Evolutionary conservation across 2,797 vertebrate species (phyloP).

Genomic region (Fistularia commersonii): DNA sequence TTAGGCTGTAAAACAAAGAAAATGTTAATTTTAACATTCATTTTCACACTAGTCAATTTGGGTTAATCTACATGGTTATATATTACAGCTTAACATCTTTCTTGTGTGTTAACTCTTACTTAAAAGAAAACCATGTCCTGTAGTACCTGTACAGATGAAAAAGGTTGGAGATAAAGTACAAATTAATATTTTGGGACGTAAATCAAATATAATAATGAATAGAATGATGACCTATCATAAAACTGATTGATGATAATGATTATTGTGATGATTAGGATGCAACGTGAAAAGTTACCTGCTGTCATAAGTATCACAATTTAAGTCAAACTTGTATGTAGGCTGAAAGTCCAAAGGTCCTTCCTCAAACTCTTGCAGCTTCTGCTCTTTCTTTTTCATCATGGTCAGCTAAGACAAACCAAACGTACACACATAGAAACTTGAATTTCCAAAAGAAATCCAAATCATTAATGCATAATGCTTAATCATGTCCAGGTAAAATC

Average conservation of each 20-base stretch:
- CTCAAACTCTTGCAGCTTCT: slow-evolving; percentile 84
- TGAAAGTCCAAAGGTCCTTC: slow-evolving; percentile 91
- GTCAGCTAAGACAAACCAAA: slow-evolving; percentile 76
- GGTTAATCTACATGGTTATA: slow-evolving; percentile 1
- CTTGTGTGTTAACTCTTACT: slow-evolving; percentile 71
- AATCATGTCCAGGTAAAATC: background rate
- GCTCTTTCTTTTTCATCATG: slow-evolving; percentile 85
- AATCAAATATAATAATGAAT: background rate
- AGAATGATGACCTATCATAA: no score
- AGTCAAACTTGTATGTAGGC: slow-evolving; percentile 96
- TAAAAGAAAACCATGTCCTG: slow-evolving; percentile 83
- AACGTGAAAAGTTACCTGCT: slow-evolving; percentile 79
- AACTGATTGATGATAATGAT: no score
- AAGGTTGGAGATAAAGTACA: slow-evolving; percentile 24
- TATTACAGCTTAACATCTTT: background rate
- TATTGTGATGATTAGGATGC: background rate
- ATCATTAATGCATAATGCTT: background rate
- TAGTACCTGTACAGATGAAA: slow-evolving; percentile 73
- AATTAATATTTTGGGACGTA: slow-evolving; percentile 1
- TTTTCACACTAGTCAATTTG: slow-evolving; percentile 13
- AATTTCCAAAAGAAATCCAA: background rate
- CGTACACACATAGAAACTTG: background rate
- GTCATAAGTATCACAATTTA: slow-evolving; percentile 86
- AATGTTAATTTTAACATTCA: slow-evolving; percentile 17
- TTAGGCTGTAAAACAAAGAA: background rate